Evolutionary conservation across 2,797 vertebrate genomes (phyloP).

Genomic region (Melanotaenia boesemani): DNA sequence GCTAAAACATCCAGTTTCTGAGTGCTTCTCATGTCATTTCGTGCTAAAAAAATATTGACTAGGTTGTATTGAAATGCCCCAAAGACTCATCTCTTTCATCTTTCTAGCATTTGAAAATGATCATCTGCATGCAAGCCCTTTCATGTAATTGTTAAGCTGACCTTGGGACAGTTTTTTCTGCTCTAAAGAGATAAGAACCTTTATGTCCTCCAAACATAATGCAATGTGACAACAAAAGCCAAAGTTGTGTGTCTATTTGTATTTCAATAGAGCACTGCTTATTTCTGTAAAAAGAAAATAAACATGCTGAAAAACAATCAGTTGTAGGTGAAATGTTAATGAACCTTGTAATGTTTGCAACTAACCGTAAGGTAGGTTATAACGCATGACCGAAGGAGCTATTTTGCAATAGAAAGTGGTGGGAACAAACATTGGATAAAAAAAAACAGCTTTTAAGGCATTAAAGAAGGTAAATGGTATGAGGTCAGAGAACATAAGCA

Average conservation of each 20-base stretch:
- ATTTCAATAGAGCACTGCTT: background rate
- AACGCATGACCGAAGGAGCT: background rate
- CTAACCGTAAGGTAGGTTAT: background rate
- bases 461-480: background rate
- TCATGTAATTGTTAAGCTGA: background rate
- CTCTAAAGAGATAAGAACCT: slow-evolving; percentile 1
- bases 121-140: background rate
- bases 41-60: accelerated
- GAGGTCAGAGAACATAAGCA: background rate
- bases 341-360: background rate
- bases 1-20: background rate
- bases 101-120: background rate
- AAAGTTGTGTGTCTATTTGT: background rate
- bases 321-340: background rate
- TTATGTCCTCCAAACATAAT: background rate
- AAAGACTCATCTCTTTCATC: background rate
- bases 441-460: background rate
- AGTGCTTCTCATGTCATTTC: background rate
- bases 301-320: background rate
- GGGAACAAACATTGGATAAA: background rate
- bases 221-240: background rate
- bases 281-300: background rate
- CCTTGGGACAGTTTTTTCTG: background rate
- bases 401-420: background rate
- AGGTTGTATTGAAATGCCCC: background rate